phyloP scores from a whole-genome alignment of 2,113 vertebrate species.

The Fulica atra region DNA sequence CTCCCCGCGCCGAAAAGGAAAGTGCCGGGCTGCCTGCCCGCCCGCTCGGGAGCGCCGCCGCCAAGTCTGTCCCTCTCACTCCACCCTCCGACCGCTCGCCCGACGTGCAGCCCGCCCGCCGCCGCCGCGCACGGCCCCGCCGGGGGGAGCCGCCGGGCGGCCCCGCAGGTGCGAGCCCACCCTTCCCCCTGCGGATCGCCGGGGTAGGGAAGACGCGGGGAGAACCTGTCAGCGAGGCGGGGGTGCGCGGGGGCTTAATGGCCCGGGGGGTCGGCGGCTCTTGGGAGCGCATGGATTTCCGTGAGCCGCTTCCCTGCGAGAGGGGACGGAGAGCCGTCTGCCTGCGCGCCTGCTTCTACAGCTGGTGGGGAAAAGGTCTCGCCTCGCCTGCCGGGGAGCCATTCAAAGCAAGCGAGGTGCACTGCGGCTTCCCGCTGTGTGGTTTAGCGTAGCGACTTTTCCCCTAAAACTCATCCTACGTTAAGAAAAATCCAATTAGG shows the following conservation, averaged over 20 bases:
- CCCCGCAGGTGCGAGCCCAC: neutral
- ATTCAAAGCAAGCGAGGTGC: neutral
- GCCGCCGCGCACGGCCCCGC: neutral
- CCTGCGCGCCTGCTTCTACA: fast-evolving
- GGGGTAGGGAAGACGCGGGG: neutral
- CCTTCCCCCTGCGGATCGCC: neutral
- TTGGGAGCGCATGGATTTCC: neutral
- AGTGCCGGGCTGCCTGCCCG: constrained; percentile 21
- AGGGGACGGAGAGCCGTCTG: neutral
- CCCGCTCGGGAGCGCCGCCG: neutral
- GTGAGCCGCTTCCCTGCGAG: neutral
- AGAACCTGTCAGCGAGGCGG: no score
- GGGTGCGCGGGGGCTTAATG: neutral
- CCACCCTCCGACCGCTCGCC: constrained; percentile 72
- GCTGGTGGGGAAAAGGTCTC: fast-evolving
- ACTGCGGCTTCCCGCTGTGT: fast-evolving
- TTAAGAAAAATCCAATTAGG: neutral
- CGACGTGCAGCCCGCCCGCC: constrained; percentile 52
- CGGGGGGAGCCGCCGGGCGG: neutral
- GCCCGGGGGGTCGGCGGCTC: neutral
- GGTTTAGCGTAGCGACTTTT: neutral
- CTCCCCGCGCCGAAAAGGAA: constrained; percentile 58
- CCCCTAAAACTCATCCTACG: neutral
- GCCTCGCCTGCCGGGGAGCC: fast-evolving
- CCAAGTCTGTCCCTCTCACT: constrained; percentile 68